phyloP scores from a whole-genome alignment of 2,113 vertebrate species.

The Neolamprologus caudopunctatus region DNA sequence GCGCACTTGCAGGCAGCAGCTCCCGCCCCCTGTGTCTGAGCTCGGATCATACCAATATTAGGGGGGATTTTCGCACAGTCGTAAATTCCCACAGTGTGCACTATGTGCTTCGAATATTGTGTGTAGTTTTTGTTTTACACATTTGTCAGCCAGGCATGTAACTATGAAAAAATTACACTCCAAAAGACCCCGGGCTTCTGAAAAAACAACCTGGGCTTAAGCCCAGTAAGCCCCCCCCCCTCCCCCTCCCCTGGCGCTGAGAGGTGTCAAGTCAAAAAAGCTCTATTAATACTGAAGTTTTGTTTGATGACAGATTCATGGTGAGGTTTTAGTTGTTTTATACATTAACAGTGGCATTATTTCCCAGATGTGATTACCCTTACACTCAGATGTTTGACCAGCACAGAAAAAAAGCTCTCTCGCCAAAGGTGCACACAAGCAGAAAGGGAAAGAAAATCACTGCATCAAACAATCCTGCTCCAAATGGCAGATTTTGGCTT shows the following conservation, averaged over 20 bases:
- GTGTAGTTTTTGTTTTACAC: background rate
- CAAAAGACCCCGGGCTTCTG: background rate
- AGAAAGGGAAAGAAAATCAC: background rate
- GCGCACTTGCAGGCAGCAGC: background rate
- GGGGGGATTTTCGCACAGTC: background rate
- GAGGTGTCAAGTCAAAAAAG: background rate
- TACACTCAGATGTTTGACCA: background rate
- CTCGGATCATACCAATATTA: background rate
- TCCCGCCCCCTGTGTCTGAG: rapidly evolving
- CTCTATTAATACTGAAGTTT: background rate
- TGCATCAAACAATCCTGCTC: background rate
- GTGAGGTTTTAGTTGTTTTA: background rate
- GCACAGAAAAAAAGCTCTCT: background rate
- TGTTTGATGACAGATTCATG: background rate
- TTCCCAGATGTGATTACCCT: background rate
- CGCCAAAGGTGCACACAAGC: background rate
- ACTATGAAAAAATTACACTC: background rate
- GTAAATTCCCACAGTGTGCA: background rate
- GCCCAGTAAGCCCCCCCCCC: background rate
- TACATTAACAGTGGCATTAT: background rate
- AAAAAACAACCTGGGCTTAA: background rate
- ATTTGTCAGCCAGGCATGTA: background rate
- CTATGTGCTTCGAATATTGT: background rate
- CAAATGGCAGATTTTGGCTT: background rate
- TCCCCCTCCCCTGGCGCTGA: background rate